A percentile compares a stretch with the other conserved stretches of the same genome.
Evolutionary conservation across 1,140 invertebrate genomes (phyloP).

Genomic region (Euwallacea fornicatus): DNA sequence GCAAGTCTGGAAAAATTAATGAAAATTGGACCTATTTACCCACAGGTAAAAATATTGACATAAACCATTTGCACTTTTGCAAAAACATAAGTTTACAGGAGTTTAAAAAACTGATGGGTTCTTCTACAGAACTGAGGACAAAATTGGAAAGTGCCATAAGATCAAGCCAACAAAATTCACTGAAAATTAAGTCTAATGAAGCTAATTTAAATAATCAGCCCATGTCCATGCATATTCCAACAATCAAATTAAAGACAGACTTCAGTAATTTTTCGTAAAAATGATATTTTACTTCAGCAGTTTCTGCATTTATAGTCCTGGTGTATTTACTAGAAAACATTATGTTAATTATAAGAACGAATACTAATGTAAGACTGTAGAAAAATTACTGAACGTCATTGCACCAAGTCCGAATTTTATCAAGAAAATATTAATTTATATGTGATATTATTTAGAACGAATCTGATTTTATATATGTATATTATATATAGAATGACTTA

Average conservation of each 20-base stretch:
- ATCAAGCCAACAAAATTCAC: constrained; percentile 65
- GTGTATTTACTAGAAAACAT: no score
- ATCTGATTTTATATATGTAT: constrained; percentile 27
- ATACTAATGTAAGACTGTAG: background rate
- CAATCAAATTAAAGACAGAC: constrained; percentile 94
- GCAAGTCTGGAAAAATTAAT: constrained; percentile 85
- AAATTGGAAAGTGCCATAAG: constrained; percentile 86
- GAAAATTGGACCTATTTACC: constrained; percentile 88
- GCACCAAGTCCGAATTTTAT: background rate
- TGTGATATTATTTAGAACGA: constrained; percentile 38
- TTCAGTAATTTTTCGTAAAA: constrained; percentile 86
- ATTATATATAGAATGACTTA: constrained; percentile 11
- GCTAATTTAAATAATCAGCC: constrained; percentile 53
- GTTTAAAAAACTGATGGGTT: constrained; percentile 87
- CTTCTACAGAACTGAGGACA: constrained; percentile 73
- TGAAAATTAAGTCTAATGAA: constrained; percentile 51
- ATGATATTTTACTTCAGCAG: no score
- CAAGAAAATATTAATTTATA: no score
- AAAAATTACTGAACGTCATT: background rate
- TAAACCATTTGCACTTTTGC: background rate
- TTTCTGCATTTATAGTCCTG: no score
- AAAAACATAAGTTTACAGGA: constrained; percentile 61
- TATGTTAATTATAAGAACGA: no score
- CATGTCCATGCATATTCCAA: constrained; percentile 66
- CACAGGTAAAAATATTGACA: constrained; percentile 62